Base-by-base conservation (phyloP, 2,113 vertebrate genomes). In the Oxyura jamaicensis region DNA sequence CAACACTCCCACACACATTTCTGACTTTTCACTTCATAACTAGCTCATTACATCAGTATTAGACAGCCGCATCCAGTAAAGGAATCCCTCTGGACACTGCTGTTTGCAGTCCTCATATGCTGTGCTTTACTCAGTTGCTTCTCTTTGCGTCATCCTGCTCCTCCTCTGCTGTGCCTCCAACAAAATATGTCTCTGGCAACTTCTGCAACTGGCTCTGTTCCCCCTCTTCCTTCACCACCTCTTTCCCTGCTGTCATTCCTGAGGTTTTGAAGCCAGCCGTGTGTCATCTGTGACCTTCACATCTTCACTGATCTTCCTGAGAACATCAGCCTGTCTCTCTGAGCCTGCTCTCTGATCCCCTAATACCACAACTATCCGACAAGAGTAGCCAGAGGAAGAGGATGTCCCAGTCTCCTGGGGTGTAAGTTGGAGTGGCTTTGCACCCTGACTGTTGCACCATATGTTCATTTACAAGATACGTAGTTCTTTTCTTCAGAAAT, bases 241-340 rank as follows among this genome's bases (percentile, higher is more conserved):
- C 94, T 94, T 94, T 93, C 60, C 19, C 84, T 94, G 58, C 88
- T 97, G 88, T 84, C 93, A 84, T 84, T 96, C 53, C 75, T 88
- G 82, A 95, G 85, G 87, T 95, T 95, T 97, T 96, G 93, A 96
- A 97, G 82, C 36, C 63, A 90, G 44, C 63, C 23, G 8, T 88
- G 50, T 93, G 91, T 93, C 95, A 93, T 92, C 91, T 83, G 55
- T 95, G 88, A 86, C 87, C 69, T 91, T 74, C 95, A 58, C 18
- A 3, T 81, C 68, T 77, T 84, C 94, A 86, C 2, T 92, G 66
- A 81, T 96, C 95, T 95, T 97, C 83, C 92, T 65, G 80, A 96
- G 83, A 88, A 90, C 71, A 85, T 72, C 83, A 66, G 26, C 75
- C 63, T 86, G 75, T 83, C 65, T 83, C 81, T 77, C 63, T 29